Conservation (phyloP, 2,888 invertebrate genomes). For the Rhopalosiphum nymphaeae region DNA sequence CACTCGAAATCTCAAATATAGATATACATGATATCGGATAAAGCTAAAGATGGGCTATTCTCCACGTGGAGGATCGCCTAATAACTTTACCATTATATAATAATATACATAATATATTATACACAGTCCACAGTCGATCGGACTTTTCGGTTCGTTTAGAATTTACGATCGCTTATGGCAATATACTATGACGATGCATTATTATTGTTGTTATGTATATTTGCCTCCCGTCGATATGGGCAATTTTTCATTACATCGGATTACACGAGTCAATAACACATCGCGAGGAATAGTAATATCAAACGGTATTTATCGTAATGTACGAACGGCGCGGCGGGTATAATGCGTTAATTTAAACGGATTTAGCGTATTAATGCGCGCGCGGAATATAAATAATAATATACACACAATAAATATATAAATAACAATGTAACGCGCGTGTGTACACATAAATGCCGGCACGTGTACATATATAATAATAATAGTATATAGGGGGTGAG, state of each 20-base stretch:
- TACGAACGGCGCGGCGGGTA: neutral
- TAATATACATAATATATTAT: neutral
- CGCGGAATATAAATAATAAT: neutral
- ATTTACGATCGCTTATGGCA: neutral
- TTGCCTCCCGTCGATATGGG: neutral
- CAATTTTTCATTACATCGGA: slow-evolving; percentile 57
- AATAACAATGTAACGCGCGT: slow-evolving; percentile 44
- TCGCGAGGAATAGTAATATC: neutral
- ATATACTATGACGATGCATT: neutral
- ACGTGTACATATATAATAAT: slow-evolving; percentile 36
- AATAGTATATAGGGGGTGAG: neutral
- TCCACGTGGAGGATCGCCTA: neutral
- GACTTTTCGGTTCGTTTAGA: neutral
- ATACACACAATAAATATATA: neutral
- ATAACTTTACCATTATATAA: neutral
- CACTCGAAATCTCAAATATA: neutral
- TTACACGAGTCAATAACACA: slow-evolving; percentile 47
- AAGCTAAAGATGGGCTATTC: neutral
- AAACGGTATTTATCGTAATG: slow-evolving; percentile 44
- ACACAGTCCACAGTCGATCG: no score
- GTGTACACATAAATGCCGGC: slow-evolving; percentile 54
- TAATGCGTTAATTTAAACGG: slow-evolving; percentile 61
- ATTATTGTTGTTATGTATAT: neutral
- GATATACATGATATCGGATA: neutral
- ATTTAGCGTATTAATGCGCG: slow-evolving; percentile 53